Evolutionary conservation across 2,888 invertebrate genomes (phyloP).

Genomic region (Julus scandinavius): DNA sequence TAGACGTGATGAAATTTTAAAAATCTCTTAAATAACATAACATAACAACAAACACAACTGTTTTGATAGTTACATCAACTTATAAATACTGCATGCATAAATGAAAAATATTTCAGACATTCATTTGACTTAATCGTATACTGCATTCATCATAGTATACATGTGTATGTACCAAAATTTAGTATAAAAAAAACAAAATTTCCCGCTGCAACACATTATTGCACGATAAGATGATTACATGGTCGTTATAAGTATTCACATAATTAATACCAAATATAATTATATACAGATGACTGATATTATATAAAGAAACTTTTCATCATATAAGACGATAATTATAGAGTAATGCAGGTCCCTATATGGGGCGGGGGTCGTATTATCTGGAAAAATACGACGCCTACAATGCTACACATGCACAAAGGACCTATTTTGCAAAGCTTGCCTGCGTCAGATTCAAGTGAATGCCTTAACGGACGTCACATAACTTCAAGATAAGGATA

Average conservation of each 20-base stretch:
- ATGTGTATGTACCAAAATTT: background rate
- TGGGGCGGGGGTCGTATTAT: constrained; percentile 16
- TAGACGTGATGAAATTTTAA: no score
- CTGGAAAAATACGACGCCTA: constrained; percentile 17
- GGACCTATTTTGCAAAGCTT: background rate
- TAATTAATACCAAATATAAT: constrained; percentile 31
- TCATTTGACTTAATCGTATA: background rate
- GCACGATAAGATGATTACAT: background rate
- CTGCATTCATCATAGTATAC: background rate
- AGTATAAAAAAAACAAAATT: background rate
- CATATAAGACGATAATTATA: background rate
- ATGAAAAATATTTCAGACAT: background rate
- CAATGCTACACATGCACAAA: background rate
- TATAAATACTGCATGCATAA: background rate
- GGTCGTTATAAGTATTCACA: background rate
- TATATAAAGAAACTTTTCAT: constrained; percentile 30
- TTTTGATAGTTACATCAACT: background rate
- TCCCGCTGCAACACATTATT: background rate
- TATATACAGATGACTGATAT: constrained; percentile 20
- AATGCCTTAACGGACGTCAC: constrained; percentile 3
- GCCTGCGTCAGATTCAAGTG: background rate
- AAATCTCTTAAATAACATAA: no score
- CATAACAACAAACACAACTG: no score
- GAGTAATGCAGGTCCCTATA: background rate
- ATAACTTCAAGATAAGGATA: background rate